Percentiles rank a stretch among this genome's conserved stretches.
phyloP scores from a whole-genome alignment of 2,888 invertebrate species.

The Microplitis deprimator region DNA sequence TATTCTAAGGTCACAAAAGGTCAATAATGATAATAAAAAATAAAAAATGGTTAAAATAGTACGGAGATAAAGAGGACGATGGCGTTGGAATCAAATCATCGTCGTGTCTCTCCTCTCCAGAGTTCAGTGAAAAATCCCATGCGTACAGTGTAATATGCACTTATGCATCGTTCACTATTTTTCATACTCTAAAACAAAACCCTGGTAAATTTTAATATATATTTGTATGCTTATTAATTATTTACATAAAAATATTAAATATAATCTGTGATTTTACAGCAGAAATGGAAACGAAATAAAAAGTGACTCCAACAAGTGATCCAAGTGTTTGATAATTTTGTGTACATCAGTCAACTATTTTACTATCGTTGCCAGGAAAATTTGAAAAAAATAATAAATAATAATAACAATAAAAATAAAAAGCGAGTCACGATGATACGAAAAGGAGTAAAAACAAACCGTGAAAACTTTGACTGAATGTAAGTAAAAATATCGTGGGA shows the following conservation, averaged over 20 bases:
- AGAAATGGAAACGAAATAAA: not conserved
- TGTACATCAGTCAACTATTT: not conserved
- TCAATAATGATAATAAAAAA: constrained; percentile 3
- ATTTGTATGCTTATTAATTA: not conserved
- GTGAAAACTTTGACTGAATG: constrained; percentile 32
- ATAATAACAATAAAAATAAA: not conserved
- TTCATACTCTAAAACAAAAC: constrained; percentile 5
- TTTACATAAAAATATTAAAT: not conserved
- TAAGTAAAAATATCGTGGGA: constrained; percentile 41
- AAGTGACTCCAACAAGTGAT: constrained; percentile 21
- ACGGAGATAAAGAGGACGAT: not conserved
- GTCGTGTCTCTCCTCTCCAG: not conserved
- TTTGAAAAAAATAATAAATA: not conserved
- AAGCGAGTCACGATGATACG: constrained; percentile 26
- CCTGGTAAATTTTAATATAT: not conserved
- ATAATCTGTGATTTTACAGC: not conserved
- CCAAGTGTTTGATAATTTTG: constrained; percentile 19
- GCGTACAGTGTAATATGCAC: constrained; percentile 20
- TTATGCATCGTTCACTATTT: constrained; percentile 23
- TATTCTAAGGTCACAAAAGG: not conserved
- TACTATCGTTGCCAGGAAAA: no score
- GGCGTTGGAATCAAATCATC: constrained; percentile 12
- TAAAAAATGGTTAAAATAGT: constrained; percentile 7
- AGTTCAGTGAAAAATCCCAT: constrained; percentile 19
- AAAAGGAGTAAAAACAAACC: constrained; percentile 12